Base-by-base conservation (phyloP, 1,140 invertebrate genomes). In the Amyelois transitella region DNA sequence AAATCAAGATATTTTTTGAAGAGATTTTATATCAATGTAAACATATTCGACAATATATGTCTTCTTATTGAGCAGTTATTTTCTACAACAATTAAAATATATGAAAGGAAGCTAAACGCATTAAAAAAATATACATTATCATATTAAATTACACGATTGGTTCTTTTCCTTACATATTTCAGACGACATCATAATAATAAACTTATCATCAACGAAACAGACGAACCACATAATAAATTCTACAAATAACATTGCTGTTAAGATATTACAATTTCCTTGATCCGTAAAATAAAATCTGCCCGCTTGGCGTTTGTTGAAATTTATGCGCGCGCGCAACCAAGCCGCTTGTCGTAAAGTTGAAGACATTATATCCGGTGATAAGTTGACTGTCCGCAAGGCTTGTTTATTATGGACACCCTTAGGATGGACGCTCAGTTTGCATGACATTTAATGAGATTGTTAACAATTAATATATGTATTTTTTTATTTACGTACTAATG, bases 231-330 rank as follows among this genome's bases (percentile, higher is more conserved):
- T 81, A 84, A 84, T 81, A 77, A 79, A 79, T 81, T 77, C 79
- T 66, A 71, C 72, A 81, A 74, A 77, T 78, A 82, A 77, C 73
- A 77, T 85, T 82, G 82, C 81, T 76, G 69, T 71, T 80, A 75
- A 84, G 80, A 81, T 86, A 86, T 86, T 78, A 78, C 78, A 78
- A 80, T 86, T 84, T 81, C 73, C 80, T 77, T 86, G 83, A 86
- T 86, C 77, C 70, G 81, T 74, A 77, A 77, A 81, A 84, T 83
- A 80, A 84, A 86, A 81, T 81, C 68, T 76, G 59, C 72, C 55
- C 52, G 66, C 66, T 74, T 80, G 81, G 81, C 79, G 76, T 82
- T 81, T 77, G 70, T 71, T 71, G 63, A 68, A 86, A 86, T 84
- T 84, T 86, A 86, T 79, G 71, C 72, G 66, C 71, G 71, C 72